Conservation (phyloP, 2,113 vertebrate genomes). For the Scalopus aquaticus region DNA sequence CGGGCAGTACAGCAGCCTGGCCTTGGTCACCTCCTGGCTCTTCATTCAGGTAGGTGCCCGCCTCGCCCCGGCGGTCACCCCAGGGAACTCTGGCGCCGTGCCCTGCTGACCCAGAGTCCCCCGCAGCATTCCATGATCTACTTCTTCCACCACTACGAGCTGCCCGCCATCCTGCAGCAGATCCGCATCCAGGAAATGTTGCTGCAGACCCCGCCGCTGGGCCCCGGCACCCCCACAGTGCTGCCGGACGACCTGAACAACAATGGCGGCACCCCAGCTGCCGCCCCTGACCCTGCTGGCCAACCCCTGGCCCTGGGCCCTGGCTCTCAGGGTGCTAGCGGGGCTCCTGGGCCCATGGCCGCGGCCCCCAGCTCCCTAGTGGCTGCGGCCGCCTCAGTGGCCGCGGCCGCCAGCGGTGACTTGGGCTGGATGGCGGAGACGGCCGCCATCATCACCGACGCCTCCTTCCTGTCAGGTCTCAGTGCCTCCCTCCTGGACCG, state of each 20-base stretch:
- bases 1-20: constrained; percentile 98
- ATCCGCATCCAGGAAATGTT: constrained; percentile 98
- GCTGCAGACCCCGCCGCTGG: constrained; percentile 94
- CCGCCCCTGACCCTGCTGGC: not conserved
- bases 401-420: constrained; percentile 68
- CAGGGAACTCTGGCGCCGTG: rapidly evolving
- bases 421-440: constrained; percentile 95
- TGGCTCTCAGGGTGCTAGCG: rapidly evolving
- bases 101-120: not conserved
- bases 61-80: not conserved
- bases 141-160: constrained; percentile 99
- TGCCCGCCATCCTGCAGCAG: constrained; percentile 98
- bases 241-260: constrained; percentile 97
- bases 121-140: constrained; percentile 98
- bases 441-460: constrained; percentile 90
- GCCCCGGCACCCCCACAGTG: constrained; percentile 90
- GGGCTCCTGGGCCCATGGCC: not conserved
- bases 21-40: constrained; percentile 98
- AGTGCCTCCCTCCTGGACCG: constrained; percentile 82
- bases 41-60: constrained; percentile 93
- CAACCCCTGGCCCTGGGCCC: constrained; percentile 49
- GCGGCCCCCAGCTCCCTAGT: constrained; percentile 70
- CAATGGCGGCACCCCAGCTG: constrained; percentile 81
- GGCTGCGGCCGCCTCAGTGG: not conserved
- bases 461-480: constrained; percentile 86